Evolutionary conservation across 2,888 invertebrate species (phyloP).

Genomic region (Drosophila testacea): DNA sequence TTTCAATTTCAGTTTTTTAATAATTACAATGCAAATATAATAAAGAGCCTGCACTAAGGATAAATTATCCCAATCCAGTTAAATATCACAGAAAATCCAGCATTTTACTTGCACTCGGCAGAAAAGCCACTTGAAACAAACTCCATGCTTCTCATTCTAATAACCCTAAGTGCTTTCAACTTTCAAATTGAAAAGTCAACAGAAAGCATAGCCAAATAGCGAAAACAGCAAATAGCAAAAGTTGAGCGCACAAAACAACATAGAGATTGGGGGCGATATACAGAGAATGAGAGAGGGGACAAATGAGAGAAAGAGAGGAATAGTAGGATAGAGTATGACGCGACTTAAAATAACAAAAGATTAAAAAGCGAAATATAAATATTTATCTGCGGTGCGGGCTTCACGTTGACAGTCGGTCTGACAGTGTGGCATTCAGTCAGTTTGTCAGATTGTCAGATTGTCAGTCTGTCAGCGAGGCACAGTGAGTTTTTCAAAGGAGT

Average conservation of each 20-base stretch:
- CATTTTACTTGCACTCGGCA: conserved; percentile 27
- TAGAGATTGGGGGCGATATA: neutral
- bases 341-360: conserved; percentile 82
- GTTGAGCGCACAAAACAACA: conserved; percentile 60
- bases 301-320: neutral
- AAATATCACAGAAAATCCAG: conserved; percentile 37
- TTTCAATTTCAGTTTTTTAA: conserved; percentile 4
- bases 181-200: conserved; percentile 82
- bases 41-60: neutral
- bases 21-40: conserved; percentile 2
- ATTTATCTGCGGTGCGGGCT: conserved; percentile 77
- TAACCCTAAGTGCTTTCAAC: conserved; percentile 81
- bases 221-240: conserved; percentile 71
- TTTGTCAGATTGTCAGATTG: conserved; percentile 21
- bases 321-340: conserved; percentile 51
- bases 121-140: conserved; percentile 61
- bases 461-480: conserved; percentile 21
- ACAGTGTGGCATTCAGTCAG: conserved; percentile 17
- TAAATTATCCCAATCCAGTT: conserved; percentile 44
- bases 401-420: conserved; percentile 42
- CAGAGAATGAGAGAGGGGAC: neutral
- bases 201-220: conserved; percentile 78
- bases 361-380: conserved; percentile 82
- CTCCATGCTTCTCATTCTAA: conserved; percentile 75
- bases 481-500: conserved; percentile 20